Evolutionary conservation across 92 coral and sea anemone genomes (phyloP).

Genomic region (Epizoanthus scotinus): DNA sequence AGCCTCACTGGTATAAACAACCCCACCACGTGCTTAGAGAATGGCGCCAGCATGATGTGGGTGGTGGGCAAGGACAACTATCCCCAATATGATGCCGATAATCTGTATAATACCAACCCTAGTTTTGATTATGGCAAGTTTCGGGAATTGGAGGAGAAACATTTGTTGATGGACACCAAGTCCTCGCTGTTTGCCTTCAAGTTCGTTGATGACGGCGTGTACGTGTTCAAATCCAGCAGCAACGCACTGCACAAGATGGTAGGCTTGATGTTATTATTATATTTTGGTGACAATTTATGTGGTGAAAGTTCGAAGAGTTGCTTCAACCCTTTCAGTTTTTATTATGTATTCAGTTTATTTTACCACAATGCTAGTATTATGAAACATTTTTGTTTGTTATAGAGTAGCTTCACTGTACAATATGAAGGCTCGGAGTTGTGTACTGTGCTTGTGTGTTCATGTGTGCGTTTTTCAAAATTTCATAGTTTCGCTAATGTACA

Average conservation of each 20-base stretch:
- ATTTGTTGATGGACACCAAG: conserved; percentile 70
- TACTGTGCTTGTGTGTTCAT: no score
- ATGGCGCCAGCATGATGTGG: conserved; percentile 83
- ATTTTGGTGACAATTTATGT: not conserved
- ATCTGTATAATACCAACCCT: conserved; percentile 91
- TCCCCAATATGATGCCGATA: conserved; percentile 80
- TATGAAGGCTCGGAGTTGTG: no score
- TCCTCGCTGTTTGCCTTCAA: conserved; percentile 91
- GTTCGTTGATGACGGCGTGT: conserved; percentile 90
- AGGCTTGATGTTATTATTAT: conserved; percentile 34
- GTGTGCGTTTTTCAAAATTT: no score
- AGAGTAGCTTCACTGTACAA: no score
- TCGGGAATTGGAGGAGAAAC: conserved; percentile 71
- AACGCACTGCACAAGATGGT: conserved; percentile 81
- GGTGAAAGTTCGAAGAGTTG: not conserved
- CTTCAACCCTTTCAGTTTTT: not conserved
- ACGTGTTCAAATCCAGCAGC: conserved; percentile 86
- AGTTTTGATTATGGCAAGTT: conserved; percentile 91
- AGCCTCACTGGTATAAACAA: conserved; percentile 59
- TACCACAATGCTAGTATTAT: no score
- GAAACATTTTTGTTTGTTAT: no score
- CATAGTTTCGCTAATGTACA: no score
- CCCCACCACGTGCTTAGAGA: conserved; percentile 80
- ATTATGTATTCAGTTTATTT: not conserved
- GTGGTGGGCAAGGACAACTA: conserved; percentile 76